phyloP scores from a whole-genome alignment of 2,888 invertebrate genomes.

The Netelia virgata region DNA sequence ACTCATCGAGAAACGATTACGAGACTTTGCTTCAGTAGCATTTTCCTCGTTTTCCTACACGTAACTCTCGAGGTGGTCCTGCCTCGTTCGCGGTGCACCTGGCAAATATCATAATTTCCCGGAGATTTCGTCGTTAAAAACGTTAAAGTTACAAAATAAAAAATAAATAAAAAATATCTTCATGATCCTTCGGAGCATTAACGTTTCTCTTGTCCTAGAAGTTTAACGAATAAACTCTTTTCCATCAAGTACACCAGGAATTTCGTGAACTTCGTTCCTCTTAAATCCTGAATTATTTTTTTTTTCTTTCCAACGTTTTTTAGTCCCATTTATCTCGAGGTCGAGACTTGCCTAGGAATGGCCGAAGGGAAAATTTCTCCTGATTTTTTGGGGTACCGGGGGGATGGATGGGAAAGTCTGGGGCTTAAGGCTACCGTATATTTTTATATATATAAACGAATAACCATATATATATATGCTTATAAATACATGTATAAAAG shows the following conservation, averaged over 20 bases:
- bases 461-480: no score
- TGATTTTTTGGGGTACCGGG: background rate
- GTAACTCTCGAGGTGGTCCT: background rate
- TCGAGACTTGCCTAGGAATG: constrained; percentile 4
- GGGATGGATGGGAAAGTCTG: background rate
- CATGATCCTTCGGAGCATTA: background rate
- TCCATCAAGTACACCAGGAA: background rate
- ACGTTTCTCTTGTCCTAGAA: background rate
- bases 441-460: no score
- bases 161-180: background rate
- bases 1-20: constrained; percentile 67
- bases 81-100: background rate
- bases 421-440: background rate
- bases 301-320: background rate
- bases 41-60: constrained; percentile 19
- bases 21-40: constrained; percentile 32
- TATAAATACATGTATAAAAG: constrained; percentile 20
- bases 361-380: constrained; percentile 33
- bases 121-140: background rate
- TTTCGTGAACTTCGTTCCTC: background rate
- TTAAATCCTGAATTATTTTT: background rate
- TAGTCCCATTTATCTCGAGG: constrained; percentile 4
- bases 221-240: background rate
- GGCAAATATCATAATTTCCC: constrained; percentile 12
- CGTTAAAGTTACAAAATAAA: background rate